Evolutionary conservation across 2,888 invertebrate species (phyloP).

Genomic region (Laspeyria flexula): DNA sequence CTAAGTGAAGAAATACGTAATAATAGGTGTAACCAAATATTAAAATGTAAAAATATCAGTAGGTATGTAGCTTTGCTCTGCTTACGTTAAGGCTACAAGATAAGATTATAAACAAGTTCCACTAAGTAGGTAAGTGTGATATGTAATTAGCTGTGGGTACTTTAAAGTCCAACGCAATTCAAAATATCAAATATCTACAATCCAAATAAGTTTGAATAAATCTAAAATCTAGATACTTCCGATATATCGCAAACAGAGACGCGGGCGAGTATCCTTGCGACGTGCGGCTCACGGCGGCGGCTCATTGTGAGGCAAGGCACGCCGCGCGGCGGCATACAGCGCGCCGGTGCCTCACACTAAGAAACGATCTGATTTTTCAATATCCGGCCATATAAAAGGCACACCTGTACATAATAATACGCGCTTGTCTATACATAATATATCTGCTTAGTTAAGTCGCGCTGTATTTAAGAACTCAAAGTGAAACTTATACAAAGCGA

Average conservation of each 20-base stretch:
- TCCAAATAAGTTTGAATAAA: background rate
- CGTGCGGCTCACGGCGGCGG: background rate
- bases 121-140: too few relatives aligned
- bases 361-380: constrained; percentile 27
- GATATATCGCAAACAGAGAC: background rate
- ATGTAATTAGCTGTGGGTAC: too few relatives aligned
- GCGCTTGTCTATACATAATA: constrained; percentile 11
- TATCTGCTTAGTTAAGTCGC: constrained; percentile 19
- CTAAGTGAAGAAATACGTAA: too few relatives aligned
- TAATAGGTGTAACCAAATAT: too few relatives aligned
- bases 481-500: background rate
- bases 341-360: background rate
- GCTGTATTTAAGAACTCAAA: constrained; percentile 9
- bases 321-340: background rate
- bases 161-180: too few relatives aligned
- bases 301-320: constrained; percentile 1
- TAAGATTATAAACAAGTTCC: too few relatives aligned
- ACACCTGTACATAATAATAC: constrained; percentile 14
- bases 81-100: too few relatives aligned
- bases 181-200: too few relatives aligned
- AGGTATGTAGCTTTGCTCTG: too few relatives aligned
- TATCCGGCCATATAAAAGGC: constrained; percentile 26
- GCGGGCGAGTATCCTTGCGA: background rate
- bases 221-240: background rate
- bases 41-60: too few relatives aligned